phyloP scores from a whole-genome alignment of 1,140 invertebrate species.

The Drosophila oshimai region DNA sequence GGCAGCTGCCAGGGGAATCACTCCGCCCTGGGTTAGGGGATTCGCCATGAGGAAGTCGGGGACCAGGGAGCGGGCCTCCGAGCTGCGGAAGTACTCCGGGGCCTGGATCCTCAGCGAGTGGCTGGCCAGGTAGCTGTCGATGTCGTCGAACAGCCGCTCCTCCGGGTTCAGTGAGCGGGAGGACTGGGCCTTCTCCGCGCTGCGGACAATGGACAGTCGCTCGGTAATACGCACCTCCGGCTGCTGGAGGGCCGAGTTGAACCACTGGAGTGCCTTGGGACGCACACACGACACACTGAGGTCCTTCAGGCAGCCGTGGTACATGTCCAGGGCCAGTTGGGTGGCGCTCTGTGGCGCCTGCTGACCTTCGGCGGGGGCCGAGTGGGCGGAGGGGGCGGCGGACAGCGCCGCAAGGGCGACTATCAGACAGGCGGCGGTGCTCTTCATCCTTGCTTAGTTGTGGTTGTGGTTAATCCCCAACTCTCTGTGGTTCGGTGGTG shows the following conservation, averaged over 20 bases:
- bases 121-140: conserved; percentile 86
- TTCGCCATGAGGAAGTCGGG: conserved; percentile 87
- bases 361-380: conserved; percentile 36
- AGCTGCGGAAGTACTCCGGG: conserved; percentile 85
- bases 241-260: conserved; percentile 86
- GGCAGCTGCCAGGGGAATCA: conserved; percentile 86
- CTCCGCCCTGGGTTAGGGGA: conserved; percentile 86
- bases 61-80: conserved; percentile 85
- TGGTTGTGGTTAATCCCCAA: neutral
- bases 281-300: conserved; percentile 88
- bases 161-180: conserved; percentile 33
- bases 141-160: conserved; percentile 85
- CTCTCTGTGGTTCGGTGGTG: conserved; percentile 42
- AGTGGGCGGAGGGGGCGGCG: conserved; percentile 37
- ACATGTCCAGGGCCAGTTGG: conserved; percentile 86
- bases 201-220: conserved; percentile 87
- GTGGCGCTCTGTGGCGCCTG: conserved; percentile 83
- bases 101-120: conserved; percentile 87
- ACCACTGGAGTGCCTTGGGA: conserved; percentile 89
- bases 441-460: conserved; percentile 64
- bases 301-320: conserved; percentile 86
- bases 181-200: conserved; percentile 75
- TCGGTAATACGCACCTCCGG: conserved; percentile 89
- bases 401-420: conserved; percentile 50
- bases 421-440: conserved; percentile 36